A percentile compares a stretch with the other conserved stretches of the same genome.
phyloP scores from a whole-genome alignment of 2,113 vertebrate genomes.

The Grammomys surdaster region DNA sequence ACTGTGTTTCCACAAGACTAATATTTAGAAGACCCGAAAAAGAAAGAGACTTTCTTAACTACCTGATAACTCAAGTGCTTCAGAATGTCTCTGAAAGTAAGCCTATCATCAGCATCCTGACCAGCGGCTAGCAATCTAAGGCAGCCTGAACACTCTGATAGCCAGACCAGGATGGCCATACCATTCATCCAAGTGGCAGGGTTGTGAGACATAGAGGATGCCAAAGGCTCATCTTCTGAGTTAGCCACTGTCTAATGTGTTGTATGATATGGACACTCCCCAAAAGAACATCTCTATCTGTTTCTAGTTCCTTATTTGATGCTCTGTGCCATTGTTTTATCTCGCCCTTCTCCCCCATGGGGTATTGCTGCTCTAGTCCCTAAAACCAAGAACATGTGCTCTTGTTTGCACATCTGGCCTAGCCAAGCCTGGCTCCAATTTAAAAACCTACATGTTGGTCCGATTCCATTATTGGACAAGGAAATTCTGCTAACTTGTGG shows the following conservation, averaged over 20 bases:
- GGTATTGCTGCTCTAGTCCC: neutral
- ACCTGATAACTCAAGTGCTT: neutral
- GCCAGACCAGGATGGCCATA: neutral
- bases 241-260: neutral
- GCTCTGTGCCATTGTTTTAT: constrained; percentile 18
- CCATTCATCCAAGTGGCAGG: too few relatives aligned
- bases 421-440: constrained; percentile 76
- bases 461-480: constrained; percentile 82
- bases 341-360: neutral
- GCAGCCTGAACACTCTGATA: neutral
- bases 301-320: neutral
- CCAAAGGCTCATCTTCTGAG: neutral
- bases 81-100: neutral
- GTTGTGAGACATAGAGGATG: neutral
- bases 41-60: neutral
- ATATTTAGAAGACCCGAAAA: neutral
- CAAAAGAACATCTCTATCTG: neutral
- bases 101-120: neutral
- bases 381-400: constrained; percentile 57
- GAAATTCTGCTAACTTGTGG: constrained; percentile 79
- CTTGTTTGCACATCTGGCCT: constrained; percentile 65
- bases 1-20: neutral
- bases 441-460: constrained; percentile 73
- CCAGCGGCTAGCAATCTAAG: neutral
- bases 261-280: neutral